Conservation (phyloP, 2,797 vertebrate genomes). For the Gambusia yucatana region DNA sequence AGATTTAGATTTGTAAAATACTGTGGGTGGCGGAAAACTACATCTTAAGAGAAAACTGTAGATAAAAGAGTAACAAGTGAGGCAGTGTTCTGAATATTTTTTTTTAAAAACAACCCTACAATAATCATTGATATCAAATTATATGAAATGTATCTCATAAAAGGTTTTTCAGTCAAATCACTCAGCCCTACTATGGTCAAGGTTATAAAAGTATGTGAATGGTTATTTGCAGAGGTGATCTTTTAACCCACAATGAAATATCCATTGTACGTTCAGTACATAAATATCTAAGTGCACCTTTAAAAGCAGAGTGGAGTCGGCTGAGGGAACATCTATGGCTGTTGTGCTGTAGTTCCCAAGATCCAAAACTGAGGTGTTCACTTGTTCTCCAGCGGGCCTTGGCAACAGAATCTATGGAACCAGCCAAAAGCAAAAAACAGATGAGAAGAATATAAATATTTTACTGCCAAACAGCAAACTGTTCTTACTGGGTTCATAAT, state of each 20-base stretch:
- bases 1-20: neutral
- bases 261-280: slow-evolving; percentile 2
- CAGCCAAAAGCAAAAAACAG: neutral
- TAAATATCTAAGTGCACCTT: slow-evolving; percentile 50
- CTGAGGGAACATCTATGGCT: slow-evolving; percentile 79
- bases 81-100: too few species aligned
- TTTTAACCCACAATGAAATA: neutral
- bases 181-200: neutral
- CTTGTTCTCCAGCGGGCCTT: slow-evolving; percentile 58
- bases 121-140: too few species aligned
- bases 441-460: neutral
- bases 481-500: neutral
- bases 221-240: neutral
- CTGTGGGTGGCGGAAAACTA: neutral
- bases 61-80: too few species aligned
- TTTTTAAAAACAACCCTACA: too few species aligned
- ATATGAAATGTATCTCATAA: too few species aligned
- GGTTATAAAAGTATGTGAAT: neutral
- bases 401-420: slow-evolving; percentile 85
- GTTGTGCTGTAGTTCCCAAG: slow-evolving; percentile 83
- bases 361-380: slow-evolving; percentile 79
- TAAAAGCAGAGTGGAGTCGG: slow-evolving; percentile 82
- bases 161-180: too few species aligned
- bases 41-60: neutral
- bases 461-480: neutral